phyloP scores from a whole-genome alignment of 2,888 invertebrate species.

The Agrilus mali region DNA sequence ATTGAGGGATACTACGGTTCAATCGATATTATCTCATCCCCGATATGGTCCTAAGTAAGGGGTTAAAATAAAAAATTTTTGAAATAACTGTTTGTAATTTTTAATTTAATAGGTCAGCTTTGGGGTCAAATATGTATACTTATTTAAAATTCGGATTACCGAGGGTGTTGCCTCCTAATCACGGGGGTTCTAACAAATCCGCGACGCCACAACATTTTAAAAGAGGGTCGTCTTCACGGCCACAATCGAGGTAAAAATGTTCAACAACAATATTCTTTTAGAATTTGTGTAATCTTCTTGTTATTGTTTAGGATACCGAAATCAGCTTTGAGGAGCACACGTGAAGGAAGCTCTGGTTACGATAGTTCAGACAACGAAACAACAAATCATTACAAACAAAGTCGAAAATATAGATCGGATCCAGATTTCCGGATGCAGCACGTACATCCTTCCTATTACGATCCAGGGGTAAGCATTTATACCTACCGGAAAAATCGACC shows the following conservation, averaged over 20 bases:
- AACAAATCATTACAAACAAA: conserved; percentile 45
- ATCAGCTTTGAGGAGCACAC: conserved; percentile 46
- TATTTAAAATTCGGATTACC: conserved; percentile 90
- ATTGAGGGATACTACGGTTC: conserved; percentile 82
- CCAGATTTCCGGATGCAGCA: conserved; percentile 69
- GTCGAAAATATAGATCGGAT: conserved; percentile 71
- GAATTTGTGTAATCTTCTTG: background rate
- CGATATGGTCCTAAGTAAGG: conserved; percentile 80
- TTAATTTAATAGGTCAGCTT: conserved; percentile 61
- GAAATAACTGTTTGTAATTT: too few species aligned
- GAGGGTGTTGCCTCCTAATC: conserved; percentile 78
- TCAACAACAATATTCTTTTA: too few species aligned
- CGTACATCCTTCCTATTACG: conserved; percentile 39
- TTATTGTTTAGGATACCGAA: conserved; percentile 37
- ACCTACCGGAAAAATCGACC: too few species aligned
- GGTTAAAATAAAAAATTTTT: background rate
- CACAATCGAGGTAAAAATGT: conserved; percentile 34
- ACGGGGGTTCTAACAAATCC: conserved; percentile 56
- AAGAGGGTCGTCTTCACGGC: conserved; percentile 34
- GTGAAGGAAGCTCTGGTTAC: conserved; percentile 85
- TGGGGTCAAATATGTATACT: conserved; percentile 86
- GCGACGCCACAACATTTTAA: conserved; percentile 44
- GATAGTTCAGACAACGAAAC: conserved; percentile 81
- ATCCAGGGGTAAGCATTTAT: conserved; percentile 25
- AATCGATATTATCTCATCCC: conserved; percentile 80